Conservation (phyloP, 2,888 invertebrate genomes). For the Tromatobia lineatoria region DNA sequence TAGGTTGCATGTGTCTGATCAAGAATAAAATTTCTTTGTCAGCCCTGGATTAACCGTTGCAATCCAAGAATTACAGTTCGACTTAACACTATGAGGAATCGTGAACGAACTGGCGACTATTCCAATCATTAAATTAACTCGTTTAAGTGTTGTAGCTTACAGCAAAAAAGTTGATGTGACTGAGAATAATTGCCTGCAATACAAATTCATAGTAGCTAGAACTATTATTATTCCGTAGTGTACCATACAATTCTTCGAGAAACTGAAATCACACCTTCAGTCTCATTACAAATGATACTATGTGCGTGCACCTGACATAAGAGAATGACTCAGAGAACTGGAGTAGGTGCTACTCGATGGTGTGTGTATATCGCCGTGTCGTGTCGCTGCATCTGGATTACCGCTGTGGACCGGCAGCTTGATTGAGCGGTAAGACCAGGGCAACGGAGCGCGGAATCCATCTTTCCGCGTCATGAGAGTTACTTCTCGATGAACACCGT, state of each 20-base stretch:
- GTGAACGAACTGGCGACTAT: too few species aligned
- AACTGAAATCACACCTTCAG: neutral
- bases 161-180: too few species aligned
- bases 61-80: neutral
- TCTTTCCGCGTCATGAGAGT: slow-evolving; percentile 58
- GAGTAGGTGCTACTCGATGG: slow-evolving; percentile 27
- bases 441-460: slow-evolving; percentile 67
- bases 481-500: slow-evolving; percentile 50
- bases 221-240: too few species aligned
- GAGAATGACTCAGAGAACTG: slow-evolving; percentile 29
- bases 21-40: too few species aligned
- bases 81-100: too few species aligned
- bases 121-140: too few species aligned
- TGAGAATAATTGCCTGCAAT: too few species aligned
- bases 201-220: too few species aligned
- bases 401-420: slow-evolving; percentile 42
- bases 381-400: slow-evolving; percentile 11
- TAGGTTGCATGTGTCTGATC: too few species aligned
- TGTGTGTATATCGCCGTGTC: slow-evolving; percentile 10
- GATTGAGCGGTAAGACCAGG: slow-evolving; percentile 65
- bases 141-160: too few species aligned
- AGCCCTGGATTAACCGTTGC: neutral
- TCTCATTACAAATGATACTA: neutral
- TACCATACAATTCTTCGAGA: neutral
- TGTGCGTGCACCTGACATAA: slow-evolving; percentile 17